phyloP scores from a whole-genome alignment of 2,797 vertebrate species.

The Ctenopoma multispine region DNA sequence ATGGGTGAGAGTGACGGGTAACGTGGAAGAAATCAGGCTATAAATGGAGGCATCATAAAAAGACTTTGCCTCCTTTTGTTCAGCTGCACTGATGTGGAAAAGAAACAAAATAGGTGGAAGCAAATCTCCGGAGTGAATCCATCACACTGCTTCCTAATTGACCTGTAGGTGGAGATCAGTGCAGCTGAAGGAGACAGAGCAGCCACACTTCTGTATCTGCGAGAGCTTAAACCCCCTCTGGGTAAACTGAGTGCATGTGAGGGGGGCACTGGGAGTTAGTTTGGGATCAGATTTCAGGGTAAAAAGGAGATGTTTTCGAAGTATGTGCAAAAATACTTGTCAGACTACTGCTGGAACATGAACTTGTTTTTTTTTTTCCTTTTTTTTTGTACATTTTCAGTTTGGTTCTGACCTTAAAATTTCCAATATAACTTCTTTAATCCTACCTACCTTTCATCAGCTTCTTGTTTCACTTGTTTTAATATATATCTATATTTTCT shows the following conservation, averaged over 20 bases:
- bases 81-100: conserved; percentile 54
- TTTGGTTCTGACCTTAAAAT: conserved; percentile 74
- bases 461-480: conserved; percentile 75
- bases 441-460: conserved; percentile 73
- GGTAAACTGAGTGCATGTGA: conserved; percentile 9
- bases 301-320: conserved; percentile 66
- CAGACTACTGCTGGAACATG: conserved; percentile 78
- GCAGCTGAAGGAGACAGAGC: conserved; percentile 55
- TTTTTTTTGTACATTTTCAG: conserved; percentile 61
- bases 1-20: conserved; percentile 1
- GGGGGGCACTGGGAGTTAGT: conserved; percentile 28
- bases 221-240: conserved; percentile 3
- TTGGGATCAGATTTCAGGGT: conserved; percentile 55
- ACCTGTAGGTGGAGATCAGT: conserved; percentile 42
- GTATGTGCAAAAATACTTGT: conserved; percentile 86
- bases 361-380: conserved; percentile 41
- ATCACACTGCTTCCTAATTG: conserved; percentile 73
- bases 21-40: conserved; percentile 35
- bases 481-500: conserved; percentile 86
- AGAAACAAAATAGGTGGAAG: conserved; percentile 46
- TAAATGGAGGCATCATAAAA: conserved; percentile 44
- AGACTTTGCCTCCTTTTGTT: conserved; percentile 33
- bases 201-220: conserved; percentile 3
- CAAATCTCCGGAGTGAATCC: conserved; percentile 80
- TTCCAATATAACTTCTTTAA: conserved; percentile 78